Percentiles rank a stretch among this genome's conserved stretches.
Conservation (phyloP, 1,140 invertebrate species). For the Amphibalanus amphitrite region DNA sequence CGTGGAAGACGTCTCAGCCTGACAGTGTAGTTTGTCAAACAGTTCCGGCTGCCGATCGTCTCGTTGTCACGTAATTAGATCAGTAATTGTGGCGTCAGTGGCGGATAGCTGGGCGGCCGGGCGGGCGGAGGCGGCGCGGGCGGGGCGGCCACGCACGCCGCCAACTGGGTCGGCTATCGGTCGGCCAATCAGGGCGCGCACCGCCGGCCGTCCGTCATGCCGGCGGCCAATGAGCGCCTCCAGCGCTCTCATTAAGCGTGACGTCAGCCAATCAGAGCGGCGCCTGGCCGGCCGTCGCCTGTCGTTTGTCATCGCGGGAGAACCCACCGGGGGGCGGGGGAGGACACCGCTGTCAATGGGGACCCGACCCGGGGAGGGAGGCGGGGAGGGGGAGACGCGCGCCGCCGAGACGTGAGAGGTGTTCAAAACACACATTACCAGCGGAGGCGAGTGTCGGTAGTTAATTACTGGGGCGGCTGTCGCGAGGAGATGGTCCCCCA, state of each 20-base stretch:
- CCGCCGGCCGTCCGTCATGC: neutral
- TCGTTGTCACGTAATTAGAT: neutral
- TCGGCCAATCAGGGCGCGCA: slow-evolving; percentile 8
- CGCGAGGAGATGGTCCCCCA: no score
- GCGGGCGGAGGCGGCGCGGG: no score
- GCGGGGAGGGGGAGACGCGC: no score
- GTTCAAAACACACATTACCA: no score
- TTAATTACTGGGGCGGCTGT: no score
- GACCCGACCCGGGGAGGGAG: no score
- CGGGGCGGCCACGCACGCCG: neutral
- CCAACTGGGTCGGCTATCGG: slow-evolving; percentile 8
- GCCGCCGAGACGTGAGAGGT: no score
- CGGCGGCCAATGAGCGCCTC: neutral
- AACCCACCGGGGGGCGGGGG: no score
- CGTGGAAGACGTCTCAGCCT: neutral
- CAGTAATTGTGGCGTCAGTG: neutral
- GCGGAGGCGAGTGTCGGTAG: no score
- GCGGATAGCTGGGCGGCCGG: neutral
- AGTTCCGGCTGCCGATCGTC: no score
- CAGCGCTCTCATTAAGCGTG: neutral
- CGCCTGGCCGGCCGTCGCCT: neutral
- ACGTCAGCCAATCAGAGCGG: neutral
- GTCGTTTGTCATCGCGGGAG: neutral
- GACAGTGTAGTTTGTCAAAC: neutral
- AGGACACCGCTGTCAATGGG: no score